Evolutionary conservation across 2,113 vertebrate species (phyloP), one percentile per base, ranked within the genome.

Genomic region (Thermophis baileyi): DNA sequence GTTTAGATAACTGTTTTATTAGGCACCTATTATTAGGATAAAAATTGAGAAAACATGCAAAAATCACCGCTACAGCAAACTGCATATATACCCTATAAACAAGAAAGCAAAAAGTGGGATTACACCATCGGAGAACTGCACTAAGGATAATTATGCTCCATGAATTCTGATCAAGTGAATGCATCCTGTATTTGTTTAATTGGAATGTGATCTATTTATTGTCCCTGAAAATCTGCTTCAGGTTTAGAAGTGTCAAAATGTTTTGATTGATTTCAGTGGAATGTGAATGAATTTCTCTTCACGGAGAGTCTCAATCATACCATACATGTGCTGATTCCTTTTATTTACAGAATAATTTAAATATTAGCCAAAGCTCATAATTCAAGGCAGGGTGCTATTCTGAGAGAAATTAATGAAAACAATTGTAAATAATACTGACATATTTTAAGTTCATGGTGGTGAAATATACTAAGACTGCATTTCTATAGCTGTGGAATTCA

Each of bases 131-230:
- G 49, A 53, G 8, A 88, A 91, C 30, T 40, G 14, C 86, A 2
- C 1, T 87, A 90, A 55, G 18, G 55, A 92, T 94, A 92, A 94
- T 69, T 69, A 69, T 94, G 63, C 88, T 69, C 81, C 63, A 87
- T 94, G 88, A 94, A 94, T 89, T 92, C 89, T 94, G 18, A 85
- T 57, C 90, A 69, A 0, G 0, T 89, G 22, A 94, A 95, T 53
- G 87, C 88, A 16, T 60, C 40, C 91, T 51, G 30, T 12, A 27
- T 93, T 90, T 85, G 51, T 90, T 93, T 93, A 50, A 90, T 57
- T 18, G 12, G 69, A 40, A 30, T 35, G 81, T 0, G 86, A 27
- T 89, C 63, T 53, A 86, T 8, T 60, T 53, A 86, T 6, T 74
- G 60, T 20, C 40, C 85, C 92, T 25, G 0, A 55, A 91, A 89